Conservation (phyloP, 2,797 vertebrate genomes). For the Neomorphus geoffroyi region DNA sequence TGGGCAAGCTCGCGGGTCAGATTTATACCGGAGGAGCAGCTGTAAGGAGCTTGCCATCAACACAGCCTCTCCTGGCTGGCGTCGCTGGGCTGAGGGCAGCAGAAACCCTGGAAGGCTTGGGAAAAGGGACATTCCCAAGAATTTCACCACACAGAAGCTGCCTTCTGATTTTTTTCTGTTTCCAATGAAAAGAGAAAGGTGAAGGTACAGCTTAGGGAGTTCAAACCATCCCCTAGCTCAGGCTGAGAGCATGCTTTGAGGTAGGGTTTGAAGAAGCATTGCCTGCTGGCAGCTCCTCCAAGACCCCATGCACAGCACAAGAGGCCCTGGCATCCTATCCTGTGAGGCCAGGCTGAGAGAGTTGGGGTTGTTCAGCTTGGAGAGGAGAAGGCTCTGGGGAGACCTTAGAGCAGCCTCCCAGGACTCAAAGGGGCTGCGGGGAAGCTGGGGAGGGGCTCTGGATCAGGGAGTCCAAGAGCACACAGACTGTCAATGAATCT, state of each 20-base stretch:
- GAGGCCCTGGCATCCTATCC: not conserved
- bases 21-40: not conserved
- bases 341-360: too few relatives aligned
- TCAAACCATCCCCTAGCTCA: rapidly evolving
- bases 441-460: too few relatives aligned
- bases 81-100: not conserved
- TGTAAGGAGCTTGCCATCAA: not conserved
- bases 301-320: rapidly evolving
- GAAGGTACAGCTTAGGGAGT: not conserved
- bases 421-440: too few relatives aligned
- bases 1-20: not conserved
- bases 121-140: not conserved
- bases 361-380: too few relatives aligned
- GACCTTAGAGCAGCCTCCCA: too few relatives aligned
- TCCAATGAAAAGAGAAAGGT: not conserved
- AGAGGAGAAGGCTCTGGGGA: too few relatives aligned
- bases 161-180: not conserved
- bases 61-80: not conserved
- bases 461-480: not conserved
- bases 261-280: not conserved
- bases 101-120: rapidly evolving
- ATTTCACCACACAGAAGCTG: rapidly evolving
- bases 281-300: not conserved
- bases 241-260: rapidly evolving
- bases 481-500: not conserved